Conservation (phyloP, 2,797 vertebrate species). For the Amazona ochrocephala region DNA sequence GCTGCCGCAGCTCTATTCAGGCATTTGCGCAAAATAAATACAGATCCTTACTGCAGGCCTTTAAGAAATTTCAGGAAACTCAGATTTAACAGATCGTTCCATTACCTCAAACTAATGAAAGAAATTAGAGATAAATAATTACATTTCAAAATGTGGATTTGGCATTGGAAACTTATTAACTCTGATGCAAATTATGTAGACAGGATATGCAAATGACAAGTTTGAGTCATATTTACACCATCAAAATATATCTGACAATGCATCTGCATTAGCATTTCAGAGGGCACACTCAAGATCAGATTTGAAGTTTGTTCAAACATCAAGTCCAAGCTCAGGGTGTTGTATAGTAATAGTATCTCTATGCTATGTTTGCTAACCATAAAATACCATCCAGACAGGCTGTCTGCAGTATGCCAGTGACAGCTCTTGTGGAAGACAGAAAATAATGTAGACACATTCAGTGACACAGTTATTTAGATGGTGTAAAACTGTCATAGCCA, state of each 20-base stretch:
- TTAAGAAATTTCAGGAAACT: not conserved
- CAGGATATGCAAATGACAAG: not conserved
- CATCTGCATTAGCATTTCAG: not conserved
- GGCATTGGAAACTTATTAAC: not conserved
- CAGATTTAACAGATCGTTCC: not conserved
- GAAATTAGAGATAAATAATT: not conserved
- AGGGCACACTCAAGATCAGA: not conserved
- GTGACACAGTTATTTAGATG: conserved; percentile 22
- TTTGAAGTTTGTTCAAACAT: not conserved
- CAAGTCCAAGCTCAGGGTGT: not conserved
- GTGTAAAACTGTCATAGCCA: conserved; percentile 12
- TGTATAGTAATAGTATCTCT: not conserved
- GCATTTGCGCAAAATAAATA: not conserved
- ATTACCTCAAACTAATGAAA: not conserved
- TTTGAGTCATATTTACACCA: not conserved
- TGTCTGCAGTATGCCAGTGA: not conserved
- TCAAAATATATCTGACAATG: not conserved
- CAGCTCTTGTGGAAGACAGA: not conserved
- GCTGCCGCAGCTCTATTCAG: not conserved
- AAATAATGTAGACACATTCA: conserved; percentile 30
- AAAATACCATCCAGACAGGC: not conserved
- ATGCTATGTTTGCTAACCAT: not conserved
- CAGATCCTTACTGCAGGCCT: not conserved
- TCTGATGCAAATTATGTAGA: not conserved
- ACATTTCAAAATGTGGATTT: not conserved